phyloP scores from a whole-genome alignment of 2,888 invertebrate species.

The Drosophila kambysellisi region DNA sequence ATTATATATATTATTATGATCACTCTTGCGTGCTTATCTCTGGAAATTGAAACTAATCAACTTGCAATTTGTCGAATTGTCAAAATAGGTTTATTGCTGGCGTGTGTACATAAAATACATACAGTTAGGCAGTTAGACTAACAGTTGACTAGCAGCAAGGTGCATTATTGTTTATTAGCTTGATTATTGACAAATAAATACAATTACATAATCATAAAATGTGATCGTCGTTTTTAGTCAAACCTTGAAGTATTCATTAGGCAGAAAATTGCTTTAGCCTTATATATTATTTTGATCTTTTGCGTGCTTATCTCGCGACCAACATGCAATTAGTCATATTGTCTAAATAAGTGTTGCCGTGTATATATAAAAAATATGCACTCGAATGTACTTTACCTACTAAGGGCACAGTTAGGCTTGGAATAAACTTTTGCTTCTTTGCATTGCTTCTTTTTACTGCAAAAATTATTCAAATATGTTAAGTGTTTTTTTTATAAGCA shows the following conservation, averaged over 20 bases:
- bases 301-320: slow-evolving; percentile 13
- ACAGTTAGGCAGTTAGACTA: not conserved
- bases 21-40: not conserved
- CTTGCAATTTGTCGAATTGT: not conserved
- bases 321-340: slow-evolving; percentile 35
- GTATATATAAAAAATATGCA: not conserved
- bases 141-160: not conserved
- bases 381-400: not conserved
- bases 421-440: not conserved
- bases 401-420: not conserved
- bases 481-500: no score
- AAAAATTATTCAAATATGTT: no score
- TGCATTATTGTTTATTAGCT: not conserved
- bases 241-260: not conserved
- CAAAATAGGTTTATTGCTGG: not conserved
- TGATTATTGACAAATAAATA: not conserved
- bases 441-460: no score
- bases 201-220: not conserved
- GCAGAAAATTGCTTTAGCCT: not conserved
- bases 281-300: not conserved
- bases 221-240: not conserved
- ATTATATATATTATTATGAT: not conserved
- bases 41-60: not conserved
- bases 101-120: not conserved
- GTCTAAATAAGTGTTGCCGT: not conserved